Percentiles rank a stretch among this genome's conserved stretches.
These are phyloP conservation scores for Ooceraea biroi DNA, from an alignment of 1,140 invertebrate species.

Conservation along the genomic window DNA sequence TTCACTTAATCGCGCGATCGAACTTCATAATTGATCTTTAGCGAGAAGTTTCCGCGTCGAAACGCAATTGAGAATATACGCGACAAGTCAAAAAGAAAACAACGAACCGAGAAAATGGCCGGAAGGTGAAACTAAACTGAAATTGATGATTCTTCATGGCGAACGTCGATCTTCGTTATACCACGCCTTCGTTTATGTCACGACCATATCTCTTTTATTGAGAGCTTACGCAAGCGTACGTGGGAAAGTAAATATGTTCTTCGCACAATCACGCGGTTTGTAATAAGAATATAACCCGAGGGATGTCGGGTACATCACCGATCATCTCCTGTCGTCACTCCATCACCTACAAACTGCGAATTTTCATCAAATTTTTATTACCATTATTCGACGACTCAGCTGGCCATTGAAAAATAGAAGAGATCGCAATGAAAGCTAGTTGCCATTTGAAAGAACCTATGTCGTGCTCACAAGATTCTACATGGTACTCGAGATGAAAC, in stretches of 20 bases:
- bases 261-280: neutral
- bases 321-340: neutral
- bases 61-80: constrained; percentile 31
- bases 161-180: constrained; percentile 48
- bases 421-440: constrained; percentile 9
- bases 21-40: constrained; percentile 5
- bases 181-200: neutral
- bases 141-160: constrained; percentile 45
- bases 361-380: constrained; percentile 13
- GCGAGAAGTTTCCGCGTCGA: neutral
- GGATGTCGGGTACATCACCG: neutral
- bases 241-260: constrained; percentile 3
- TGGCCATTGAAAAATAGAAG: neutral
- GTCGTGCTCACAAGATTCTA: neutral
- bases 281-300: neutral
- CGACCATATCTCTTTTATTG: constrained; percentile 22
- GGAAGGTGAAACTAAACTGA: constrained; percentile 27
- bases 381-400: constrained; percentile 8
- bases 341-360: neutral
- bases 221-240: constrained; percentile 7
- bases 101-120: neutral
- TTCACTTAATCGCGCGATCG: too few species aligned
- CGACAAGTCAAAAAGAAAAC: constrained; percentile 17
- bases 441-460: neutral
- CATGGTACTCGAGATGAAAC: neutral